phyloP scores from a whole-genome alignment of 1,140 invertebrate genomes.

The Euschistus heros region DNA sequence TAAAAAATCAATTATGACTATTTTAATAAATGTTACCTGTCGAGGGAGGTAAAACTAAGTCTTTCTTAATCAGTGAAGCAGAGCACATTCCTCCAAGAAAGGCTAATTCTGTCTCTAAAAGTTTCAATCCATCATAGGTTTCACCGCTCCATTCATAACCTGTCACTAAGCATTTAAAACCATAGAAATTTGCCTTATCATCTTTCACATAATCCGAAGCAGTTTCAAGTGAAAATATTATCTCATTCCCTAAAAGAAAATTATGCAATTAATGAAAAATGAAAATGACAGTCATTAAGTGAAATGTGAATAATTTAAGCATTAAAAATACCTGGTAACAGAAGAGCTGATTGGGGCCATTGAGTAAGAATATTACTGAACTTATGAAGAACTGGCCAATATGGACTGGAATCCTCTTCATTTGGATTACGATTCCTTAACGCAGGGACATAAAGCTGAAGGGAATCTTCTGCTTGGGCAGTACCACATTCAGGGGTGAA shows the following conservation, averaged over 20 bases:
- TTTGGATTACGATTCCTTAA: not conserved
- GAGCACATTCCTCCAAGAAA: constrained; percentile 86
- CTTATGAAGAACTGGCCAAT: constrained; percentile 62
- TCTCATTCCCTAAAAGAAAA: constrained; percentile 63
- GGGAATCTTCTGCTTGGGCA: constrained; percentile 83
- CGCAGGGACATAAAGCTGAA: constrained; percentile 74
- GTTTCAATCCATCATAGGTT: constrained; percentile 51
- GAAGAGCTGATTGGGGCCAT: constrained; percentile 77
- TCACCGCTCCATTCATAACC: constrained; percentile 74
- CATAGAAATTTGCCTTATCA: constrained; percentile 71
- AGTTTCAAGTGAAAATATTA: constrained; percentile 89
- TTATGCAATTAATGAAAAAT: not conserved
- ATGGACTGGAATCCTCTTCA: constrained; percentile 33
- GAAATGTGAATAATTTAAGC: not conserved
- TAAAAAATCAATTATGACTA: too few relatives aligned
- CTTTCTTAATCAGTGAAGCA: constrained; percentile 76
- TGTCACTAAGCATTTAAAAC: constrained; percentile 84
- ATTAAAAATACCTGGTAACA: constrained; percentile 59
- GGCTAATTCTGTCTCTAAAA: constrained; percentile 80
- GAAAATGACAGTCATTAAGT: not conserved
- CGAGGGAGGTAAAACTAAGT: constrained; percentile 59
- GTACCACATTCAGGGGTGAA: constrained; percentile 88
- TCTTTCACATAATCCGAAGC: constrained; percentile 91
- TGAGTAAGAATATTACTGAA: constrained; percentile 56
- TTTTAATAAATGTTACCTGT: constrained; percentile 38